Conservation (phyloP, 2,113 vertebrate genomes). For the Mungos mungo region DNA sequence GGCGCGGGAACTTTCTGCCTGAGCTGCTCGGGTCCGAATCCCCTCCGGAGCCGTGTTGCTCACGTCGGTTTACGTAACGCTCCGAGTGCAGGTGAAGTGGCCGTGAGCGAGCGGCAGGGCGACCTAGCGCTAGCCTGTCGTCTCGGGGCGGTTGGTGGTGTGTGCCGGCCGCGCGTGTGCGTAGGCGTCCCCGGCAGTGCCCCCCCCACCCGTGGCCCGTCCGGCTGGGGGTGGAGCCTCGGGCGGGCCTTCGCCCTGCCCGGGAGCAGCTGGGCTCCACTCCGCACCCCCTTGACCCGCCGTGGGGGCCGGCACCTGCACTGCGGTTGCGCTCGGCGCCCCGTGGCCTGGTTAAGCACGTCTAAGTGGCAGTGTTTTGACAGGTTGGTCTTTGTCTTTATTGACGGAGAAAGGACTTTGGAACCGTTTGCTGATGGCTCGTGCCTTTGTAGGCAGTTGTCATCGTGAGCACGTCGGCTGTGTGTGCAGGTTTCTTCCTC, state of each 20-base stretch:
- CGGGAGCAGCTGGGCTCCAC: rapidly evolving
- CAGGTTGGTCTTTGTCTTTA: neutral
- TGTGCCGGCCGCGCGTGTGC: neutral
- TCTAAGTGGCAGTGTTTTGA: no score
- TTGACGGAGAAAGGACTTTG: neutral
- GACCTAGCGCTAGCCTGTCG: rapidly evolving
- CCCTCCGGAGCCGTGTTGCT: no score
- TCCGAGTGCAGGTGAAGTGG: rapidly evolving
- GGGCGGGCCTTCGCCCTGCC: neutral
- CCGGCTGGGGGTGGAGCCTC: neutral
- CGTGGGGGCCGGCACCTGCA: rapidly evolving
- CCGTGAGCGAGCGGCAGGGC: rapidly evolving
- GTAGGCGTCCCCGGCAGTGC: no score
- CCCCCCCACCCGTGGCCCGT: no score
- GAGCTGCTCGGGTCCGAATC: neutral
- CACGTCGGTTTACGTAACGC: rapidly evolving
- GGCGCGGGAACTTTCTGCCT: rapidly evolving
- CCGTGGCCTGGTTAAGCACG: neutral
- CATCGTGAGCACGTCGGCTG: rapidly evolving
- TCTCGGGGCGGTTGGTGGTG: neutral
- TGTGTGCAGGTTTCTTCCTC: neutral
- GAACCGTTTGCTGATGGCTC: no score
- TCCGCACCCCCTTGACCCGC: no score
- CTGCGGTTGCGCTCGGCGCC: rapidly evolving
- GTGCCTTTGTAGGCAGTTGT: neutral